Base-by-base conservation (phyloP, 2,888 invertebrate genomes). In the Agrochola macilenta region DNA sequence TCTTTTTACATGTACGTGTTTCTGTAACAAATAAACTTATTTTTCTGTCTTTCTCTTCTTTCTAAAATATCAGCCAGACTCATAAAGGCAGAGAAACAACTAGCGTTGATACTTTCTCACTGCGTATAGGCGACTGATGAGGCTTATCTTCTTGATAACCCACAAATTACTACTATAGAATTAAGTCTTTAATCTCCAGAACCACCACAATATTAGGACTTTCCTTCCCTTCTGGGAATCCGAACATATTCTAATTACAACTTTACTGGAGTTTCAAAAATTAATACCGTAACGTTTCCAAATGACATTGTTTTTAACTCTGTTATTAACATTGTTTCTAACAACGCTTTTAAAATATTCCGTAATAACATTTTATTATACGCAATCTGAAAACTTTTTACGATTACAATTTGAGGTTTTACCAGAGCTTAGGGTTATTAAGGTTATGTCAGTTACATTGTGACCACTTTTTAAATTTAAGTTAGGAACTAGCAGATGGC, bases 301-400 rank as follows among this genome's bases (percentile, higher is more conserved):
- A 57, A 71, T 70, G 46, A 30, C 74, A 74, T 49, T 74, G 52
- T 71, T 71, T 57, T 63, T 39, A 70, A 68, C 66, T 23, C 17
- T 11, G 81, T 60, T 74, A 68, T 68, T 54, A 68, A 74, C 78
- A 78, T 82, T 82, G 82, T 82, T 82, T 46, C 20, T 30, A 82
- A 76, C 76, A 74, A 68, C 20, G 49, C 63, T 71, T 71, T 77
- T 73, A 76, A 73, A 80, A 73, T 73, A 80, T 70, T 66, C 76
- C 35, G 49, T 70, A 20, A 76, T 83, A 80, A 71, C 70, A 69
- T 83, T 83, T 83, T 76, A 76, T 76, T 60, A 68, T 63, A 49
- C 26, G 70, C 71, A 58, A 70, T 82, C 35, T 80, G 70, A 71
- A 80, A 82, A 83, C n/a, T 80, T 83, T 52, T 83, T 80, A 77